A percentile compares a stretch with the other conserved stretches of the same genome.
These are phyloP conservation scores for Danio aesculapii DNA, from an alignment of 2,797 vertebrate genomes.

Conservation along the genomic window DNA sequence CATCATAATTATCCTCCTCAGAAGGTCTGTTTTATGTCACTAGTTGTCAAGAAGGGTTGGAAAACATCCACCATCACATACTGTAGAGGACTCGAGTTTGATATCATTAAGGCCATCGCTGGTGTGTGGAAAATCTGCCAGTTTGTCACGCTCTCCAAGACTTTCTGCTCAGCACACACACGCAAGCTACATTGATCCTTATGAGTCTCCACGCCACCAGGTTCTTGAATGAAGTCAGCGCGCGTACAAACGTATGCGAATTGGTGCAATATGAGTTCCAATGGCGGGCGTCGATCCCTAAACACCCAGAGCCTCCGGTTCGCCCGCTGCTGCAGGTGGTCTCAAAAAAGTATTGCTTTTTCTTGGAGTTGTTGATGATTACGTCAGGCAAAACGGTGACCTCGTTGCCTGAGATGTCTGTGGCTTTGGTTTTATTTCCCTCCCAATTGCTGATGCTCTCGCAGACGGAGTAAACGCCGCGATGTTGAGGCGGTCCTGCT, in stretches of 20 bases:
- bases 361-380: slow-evolving; percentile 92
- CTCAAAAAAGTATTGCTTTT: slow-evolving; percentile 99
- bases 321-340: slow-evolving; percentile 87
- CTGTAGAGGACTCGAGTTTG: neutral
- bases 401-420: slow-evolving; percentile 94
- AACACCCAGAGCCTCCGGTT: slow-evolving; percentile 83
- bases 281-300: slow-evolving; percentile 93
- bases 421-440: slow-evolving; percentile 94
- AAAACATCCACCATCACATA: slow-evolving; percentile 29
- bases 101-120: slow-evolving; percentile 15
- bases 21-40: slow-evolving; percentile 29
- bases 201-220: slow-evolving; percentile 96
- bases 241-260: slow-evolving; percentile 96
- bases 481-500: slow-evolving; percentile 82
- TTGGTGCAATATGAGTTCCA: slow-evolving; percentile 99
- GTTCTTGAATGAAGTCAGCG: slow-evolving; percentile 90
- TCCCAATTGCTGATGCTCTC: slow-evolving; percentile 96
- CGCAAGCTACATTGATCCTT: slow-evolving; percentile 95
- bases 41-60: slow-evolving; percentile 18
- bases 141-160: slow-evolving; percentile 82
- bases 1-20: slow-evolving; percentile 40
- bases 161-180: slow-evolving; percentile 97
- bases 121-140: slow-evolving; percentile 8
- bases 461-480: slow-evolving; percentile 94
- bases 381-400: slow-evolving; percentile 93